phyloP scores from a whole-genome alignment of 2,888 invertebrate genomes.

The Tiliacea citrago region DNA sequence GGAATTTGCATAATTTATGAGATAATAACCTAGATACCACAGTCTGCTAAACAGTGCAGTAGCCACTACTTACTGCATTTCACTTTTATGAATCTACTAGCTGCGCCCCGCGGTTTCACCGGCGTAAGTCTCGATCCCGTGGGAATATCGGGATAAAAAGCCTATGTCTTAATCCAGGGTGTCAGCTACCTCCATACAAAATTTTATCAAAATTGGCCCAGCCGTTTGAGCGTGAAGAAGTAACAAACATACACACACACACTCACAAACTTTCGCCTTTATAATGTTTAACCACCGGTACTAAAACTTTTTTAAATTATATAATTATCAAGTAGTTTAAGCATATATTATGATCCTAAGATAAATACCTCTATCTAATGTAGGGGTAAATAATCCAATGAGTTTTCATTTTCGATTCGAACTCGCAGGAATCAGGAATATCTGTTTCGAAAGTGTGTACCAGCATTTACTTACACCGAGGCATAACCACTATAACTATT shows the following conservation, averaged over 20 bases:
- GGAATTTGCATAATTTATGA: conserved; percentile 1
- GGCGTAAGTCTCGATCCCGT: no score
- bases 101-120: no score
- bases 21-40: background rate
- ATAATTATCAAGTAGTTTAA: background rate
- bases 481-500: background rate
- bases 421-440: background rate
- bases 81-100: conserved; percentile 12
- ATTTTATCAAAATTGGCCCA: no score
- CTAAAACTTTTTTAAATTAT: background rate
- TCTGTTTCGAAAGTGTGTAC: background rate
- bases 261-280: no score
- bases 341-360: background rate
- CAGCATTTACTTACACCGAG: background rate
- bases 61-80: background rate
- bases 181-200: no score
- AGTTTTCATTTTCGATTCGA: background rate
- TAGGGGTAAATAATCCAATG: background rate
- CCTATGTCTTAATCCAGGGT: no score
- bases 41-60: conserved; percentile 1
- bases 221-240: no score
- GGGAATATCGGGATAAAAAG: no score
- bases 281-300: background rate
- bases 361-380: background rate
- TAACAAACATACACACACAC: no score